Conservation (phyloP, 2,888 invertebrate genomes). For the Gandaritis pyraliata region DNA sequence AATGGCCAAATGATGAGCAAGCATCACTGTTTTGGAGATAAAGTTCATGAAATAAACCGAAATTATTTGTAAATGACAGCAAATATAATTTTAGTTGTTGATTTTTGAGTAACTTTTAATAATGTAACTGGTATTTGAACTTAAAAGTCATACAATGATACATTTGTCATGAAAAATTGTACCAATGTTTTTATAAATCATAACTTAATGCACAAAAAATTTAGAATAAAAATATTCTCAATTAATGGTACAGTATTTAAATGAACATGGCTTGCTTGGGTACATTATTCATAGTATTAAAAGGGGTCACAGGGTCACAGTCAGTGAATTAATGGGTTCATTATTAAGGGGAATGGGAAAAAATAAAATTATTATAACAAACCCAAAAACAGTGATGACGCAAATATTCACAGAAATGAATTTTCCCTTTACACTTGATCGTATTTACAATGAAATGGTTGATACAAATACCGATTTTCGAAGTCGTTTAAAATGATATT, state of each 20-base stretch:
- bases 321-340: slow-evolving; percentile 6
- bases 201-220: no score
- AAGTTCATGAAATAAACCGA: slow-evolving; percentile 29
- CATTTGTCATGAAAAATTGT: no score
- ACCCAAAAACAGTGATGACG: slow-evolving; percentile 68
- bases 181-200: no score
- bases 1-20: slow-evolving; percentile 42
- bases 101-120: no score
- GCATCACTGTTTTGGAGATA: slow-evolving; percentile 58
- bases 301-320: neutral
- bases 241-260: neutral
- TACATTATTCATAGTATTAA: slow-evolving; percentile 15
- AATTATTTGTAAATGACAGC: neutral
- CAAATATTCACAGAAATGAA: slow-evolving; percentile 28
- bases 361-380: slow-evolving; percentile 8
- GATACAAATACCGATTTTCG: slow-evolving; percentile 38
- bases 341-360: neutral
- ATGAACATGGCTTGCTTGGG: neutral
- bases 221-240: no score
- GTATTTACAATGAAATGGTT: slow-evolving; percentile 76
- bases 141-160: no score
- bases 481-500: slow-evolving; percentile 44
- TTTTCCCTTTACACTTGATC: slow-evolving; percentile 80
- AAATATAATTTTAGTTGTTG: neutral
- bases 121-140: no score